A percentile compares a stretch with the other conserved stretches of the same genome.
phyloP scores from a whole-genome alignment of 2,113 vertebrate species.

The Falcunculus frontatus region DNA sequence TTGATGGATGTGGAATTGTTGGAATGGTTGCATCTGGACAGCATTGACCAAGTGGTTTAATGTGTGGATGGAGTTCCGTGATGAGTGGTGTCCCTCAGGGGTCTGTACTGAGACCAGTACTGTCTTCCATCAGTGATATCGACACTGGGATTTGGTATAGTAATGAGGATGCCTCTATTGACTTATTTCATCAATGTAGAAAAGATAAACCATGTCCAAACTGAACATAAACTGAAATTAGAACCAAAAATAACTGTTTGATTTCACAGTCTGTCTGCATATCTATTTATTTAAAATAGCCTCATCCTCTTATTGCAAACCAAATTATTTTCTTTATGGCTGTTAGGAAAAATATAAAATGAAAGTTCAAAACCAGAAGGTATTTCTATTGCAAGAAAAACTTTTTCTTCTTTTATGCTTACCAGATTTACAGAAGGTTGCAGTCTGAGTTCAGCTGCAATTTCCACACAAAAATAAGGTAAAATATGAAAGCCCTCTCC shows the following conservation, averaged over 20 bases:
- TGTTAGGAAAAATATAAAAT: neutral
- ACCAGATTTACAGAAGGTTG: neutral
- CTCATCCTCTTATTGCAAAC: neutral
- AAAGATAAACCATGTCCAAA: neutral
- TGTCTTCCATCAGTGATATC: neutral
- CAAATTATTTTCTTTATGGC: neutral
- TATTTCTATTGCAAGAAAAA: neutral
- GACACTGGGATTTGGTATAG: neutral
- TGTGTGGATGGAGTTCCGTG: neutral
- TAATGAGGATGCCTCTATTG: neutral
- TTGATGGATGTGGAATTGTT: neutral
- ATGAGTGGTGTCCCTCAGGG: neutral
- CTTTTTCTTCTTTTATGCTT: neutral
- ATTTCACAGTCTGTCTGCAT: neutral
- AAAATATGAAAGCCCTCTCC: neutral
- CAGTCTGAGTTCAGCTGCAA: neutral
- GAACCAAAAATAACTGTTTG: neutral
- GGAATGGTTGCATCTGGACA: accelerated
- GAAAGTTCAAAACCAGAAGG: neutral
- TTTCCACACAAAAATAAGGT: neutral
- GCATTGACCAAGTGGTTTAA: neutral
- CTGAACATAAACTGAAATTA: accelerated
- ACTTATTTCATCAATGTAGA: neutral
- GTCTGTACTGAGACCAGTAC: neutral
- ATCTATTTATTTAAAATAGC: neutral